Evolutionary conservation across 2,888 invertebrate genomes (phyloP), one percentile per base, ranked within the genome.

Genomic region (Hetaerina titia): DNA sequence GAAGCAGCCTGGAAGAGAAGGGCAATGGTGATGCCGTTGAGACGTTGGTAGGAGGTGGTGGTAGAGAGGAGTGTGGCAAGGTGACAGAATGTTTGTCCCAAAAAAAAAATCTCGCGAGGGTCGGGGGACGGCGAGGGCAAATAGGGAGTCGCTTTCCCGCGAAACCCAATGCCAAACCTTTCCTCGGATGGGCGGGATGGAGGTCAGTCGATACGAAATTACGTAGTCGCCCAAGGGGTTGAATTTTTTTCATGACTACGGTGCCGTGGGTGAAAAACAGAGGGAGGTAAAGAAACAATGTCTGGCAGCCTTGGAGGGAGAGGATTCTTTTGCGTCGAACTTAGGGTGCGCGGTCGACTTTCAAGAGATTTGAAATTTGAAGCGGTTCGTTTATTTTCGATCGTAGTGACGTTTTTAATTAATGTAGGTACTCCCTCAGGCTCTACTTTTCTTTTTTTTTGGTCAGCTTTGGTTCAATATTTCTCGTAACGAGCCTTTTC

Each of bases 131-230:
- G 11, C n/a, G 5, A 7, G 81, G 25, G 31, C 81, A 81, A 81
- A n/a, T n/a, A n/a, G n/a, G n/a, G n/a, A n/a, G 31, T 81, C 19
- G 74, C 17, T 60, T 60, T 17, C 17, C 81, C 81, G 25, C 9
- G 81, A 31, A 81, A 81, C 81, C 81, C 81, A 81, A 81, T 31
- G 9, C 81, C 25, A 31, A 31, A n/a, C 31, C 31, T 60, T 15
- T 60, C 11, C 13, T 17, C 22, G 7, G 81, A 45, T 45, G 45
- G 45, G 45, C 45, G 31, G 81, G 81, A 81, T 81, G 81, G 81
- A 81, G 81, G 81, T 81, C 81, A 81, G 81, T 81, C 81, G 81
- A 81, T 81, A 31, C 81, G 81, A 31, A 25, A 81, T 81, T 31
- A 81, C 81, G 81, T 81, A 81, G 81, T 81, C 81, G 81, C 81